Evolutionary conservation across 35 echinoderm and acorn worm genomes (phyloP).

Genomic region (Ophioderma brevispina): DNA sequence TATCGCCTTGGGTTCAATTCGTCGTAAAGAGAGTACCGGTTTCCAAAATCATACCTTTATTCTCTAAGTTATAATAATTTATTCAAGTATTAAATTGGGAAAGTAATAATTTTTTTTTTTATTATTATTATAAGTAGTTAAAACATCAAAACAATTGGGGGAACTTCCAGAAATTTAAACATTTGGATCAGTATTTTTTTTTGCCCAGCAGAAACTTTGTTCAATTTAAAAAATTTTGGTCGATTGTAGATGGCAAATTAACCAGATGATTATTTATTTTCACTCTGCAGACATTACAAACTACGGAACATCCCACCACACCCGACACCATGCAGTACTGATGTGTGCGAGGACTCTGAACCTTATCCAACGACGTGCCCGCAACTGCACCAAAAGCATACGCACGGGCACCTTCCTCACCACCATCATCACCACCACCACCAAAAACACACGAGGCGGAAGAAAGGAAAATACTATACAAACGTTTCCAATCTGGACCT

Average conservation of each 20-base stretch:
- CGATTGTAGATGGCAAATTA: background rate
- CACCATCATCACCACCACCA: constrained; percentile 55
- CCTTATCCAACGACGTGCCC: constrained; percentile 38
- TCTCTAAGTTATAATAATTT: too few species aligned
- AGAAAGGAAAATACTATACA: constrained; percentile 58
- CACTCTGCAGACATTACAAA: constrained; percentile 85
- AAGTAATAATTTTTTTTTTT: too few species aligned
- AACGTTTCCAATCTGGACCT: constrained; percentile 76
- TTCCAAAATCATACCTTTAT: too few species aligned
- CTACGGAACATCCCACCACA: constrained; percentile 87
- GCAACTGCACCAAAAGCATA: background rate
- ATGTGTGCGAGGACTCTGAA: constrained; percentile 95
- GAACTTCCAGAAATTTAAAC: background rate
- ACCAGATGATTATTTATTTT: background rate
- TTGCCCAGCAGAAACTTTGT: background rate
- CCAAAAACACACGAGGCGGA: constrained; percentile 56
- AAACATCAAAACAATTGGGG: too few species aligned
- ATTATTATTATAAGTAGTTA: too few species aligned
- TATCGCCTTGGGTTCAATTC: too few species aligned
- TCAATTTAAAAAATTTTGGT: background rate
- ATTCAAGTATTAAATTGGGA: too few species aligned
- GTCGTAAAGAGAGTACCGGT: too few species aligned
- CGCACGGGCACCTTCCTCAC: background rate
- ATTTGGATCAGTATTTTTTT: background rate
- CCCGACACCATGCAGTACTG: constrained; percentile 93